A percentile compares a stretch with the other conserved stretches of the same genome.
Conservation (phyloP, 2,113 vertebrate genomes). For the Urocitellus parryii region DNA sequence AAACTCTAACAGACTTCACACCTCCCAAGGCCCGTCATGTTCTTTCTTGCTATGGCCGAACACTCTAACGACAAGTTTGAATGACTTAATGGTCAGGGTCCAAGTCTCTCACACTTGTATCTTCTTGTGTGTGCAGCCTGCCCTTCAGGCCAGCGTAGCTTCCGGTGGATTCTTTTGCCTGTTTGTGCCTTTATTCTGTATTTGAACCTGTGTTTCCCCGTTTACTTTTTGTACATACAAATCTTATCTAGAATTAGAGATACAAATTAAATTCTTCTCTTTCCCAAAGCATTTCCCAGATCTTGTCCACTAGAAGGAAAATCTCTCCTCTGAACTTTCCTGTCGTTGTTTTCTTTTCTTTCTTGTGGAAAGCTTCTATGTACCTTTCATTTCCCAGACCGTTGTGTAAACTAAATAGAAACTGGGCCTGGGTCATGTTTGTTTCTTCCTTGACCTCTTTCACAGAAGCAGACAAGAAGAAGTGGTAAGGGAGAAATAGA, state of each 20-base stretch:
- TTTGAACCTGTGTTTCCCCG: not conserved
- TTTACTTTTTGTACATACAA: not conserved
- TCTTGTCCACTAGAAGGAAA: not conserved
- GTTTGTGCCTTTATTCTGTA: not conserved
- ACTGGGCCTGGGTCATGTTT: not conserved
- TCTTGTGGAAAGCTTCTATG: not conserved
- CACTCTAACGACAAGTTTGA: not conserved
- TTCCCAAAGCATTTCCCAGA: not conserved
- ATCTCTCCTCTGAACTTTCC: not conserved
- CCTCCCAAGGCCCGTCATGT: not conserved
- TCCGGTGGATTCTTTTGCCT: not conserved
- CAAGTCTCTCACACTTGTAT: not conserved
- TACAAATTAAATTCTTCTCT: not conserved
- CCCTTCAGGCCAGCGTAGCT: not conserved
- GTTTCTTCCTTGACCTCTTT: not conserved
- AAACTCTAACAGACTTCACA: not conserved
- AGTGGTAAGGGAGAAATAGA: not conserved
- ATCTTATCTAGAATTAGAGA: not conserved
- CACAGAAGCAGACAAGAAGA: not conserved
- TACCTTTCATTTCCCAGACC: not conserved
- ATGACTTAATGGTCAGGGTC: not conserved
- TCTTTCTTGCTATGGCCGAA: not conserved
- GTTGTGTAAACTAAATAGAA: not conserved
- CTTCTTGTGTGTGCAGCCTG: not conserved
- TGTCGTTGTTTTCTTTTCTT: not conserved